Evolutionary conservation across 2,797 vertebrate genomes (phyloP).

Genomic region (Falco peregrinus): DNA sequence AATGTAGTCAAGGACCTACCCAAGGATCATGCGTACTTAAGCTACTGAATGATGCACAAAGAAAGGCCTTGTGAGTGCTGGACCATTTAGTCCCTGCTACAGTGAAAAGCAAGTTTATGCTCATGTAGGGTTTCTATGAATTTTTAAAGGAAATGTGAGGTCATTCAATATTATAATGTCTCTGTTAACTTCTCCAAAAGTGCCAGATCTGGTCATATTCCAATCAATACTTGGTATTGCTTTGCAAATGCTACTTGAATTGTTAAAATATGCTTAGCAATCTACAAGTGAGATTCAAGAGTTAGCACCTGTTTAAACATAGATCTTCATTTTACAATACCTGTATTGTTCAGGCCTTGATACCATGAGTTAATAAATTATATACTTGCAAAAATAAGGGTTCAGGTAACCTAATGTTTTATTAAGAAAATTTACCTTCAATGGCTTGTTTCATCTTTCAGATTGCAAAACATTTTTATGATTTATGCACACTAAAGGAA

Average conservation of each 20-base stretch:
- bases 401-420: neutral
- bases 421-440: neutral
- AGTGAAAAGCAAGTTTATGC: neutral
- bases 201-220: neutral
- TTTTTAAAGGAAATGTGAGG: neutral
- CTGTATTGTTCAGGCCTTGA: neutral
- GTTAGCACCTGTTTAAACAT: neutral
- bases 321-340: neutral
- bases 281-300: conserved; percentile 10
- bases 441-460: neutral
- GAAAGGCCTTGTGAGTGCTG: neutral
- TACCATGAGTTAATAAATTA: neutral
- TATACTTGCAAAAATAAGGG: neutral
- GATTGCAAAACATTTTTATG: neutral
- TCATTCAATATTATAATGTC: neutral
- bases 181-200: neutral
- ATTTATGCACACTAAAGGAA: neutral
- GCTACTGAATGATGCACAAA: neutral
- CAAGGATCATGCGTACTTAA: neutral
- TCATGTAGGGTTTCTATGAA: neutral
- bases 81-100: neutral
- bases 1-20: neutral
- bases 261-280: conserved; percentile 7
- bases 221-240: conserved; percentile 16
- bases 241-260: conserved; percentile 26